Evolutionary conservation across 2,888 invertebrate genomes (phyloP).

Genomic region (Gandaritis pyraliata): DNA sequence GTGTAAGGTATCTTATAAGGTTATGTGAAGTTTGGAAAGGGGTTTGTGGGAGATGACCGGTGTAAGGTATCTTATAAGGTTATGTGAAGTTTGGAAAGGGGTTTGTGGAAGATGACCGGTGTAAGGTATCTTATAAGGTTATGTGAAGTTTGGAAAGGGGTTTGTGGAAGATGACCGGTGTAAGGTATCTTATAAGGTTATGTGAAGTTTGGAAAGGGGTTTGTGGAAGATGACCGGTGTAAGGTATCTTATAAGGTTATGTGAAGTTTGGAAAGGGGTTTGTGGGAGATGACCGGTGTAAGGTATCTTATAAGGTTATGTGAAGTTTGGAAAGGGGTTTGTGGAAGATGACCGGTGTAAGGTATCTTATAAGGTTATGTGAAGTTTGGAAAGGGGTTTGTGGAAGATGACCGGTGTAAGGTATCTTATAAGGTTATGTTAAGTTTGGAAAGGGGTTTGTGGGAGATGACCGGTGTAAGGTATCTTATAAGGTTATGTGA

Average conservation of each 20-base stretch:
- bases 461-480: neutral
- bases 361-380: conserved; percentile 5
- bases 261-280: neutral
- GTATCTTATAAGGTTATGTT: conserved; percentile 5
- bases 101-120: neutral
- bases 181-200: conserved; percentile 5
- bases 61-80: conserved; percentile 4
- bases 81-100: neutral
- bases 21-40: neutral
- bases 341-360: neutral
- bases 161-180: neutral
- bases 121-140: conserved; percentile 5
- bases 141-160: neutral
- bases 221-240: neutral
- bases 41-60: neutral
- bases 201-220: neutral
- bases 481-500: conserved; percentile 4
- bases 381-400: neutral
- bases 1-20: conserved; percentile 5
- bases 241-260: conserved; percentile 6
- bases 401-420: neutral
- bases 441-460: neutral
- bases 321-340: neutral
- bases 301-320: conserved; percentile 5
- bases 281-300: neutral